Evolutionary conservation across 2,113 vertebrate genomes (phyloP).

Genomic region (Dunckerocampus dactyliophorus): DNA sequence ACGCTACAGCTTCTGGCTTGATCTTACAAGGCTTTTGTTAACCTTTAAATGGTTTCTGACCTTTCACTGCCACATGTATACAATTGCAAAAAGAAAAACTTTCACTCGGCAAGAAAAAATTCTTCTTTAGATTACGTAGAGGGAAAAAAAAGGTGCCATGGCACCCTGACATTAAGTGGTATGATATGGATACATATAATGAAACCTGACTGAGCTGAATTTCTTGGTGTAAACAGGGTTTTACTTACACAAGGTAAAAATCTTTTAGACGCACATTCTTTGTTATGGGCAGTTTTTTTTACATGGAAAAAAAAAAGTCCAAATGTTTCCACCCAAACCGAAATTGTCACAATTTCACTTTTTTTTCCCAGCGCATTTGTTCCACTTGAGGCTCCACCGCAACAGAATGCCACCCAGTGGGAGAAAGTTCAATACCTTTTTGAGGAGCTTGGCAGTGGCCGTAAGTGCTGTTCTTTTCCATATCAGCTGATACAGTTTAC

Average conservation of each 20-base stretch:
- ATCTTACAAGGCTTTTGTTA: conserved; percentile 36
- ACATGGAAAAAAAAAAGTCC: no score
- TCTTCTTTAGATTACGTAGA: not conserved
- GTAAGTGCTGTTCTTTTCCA: conserved; percentile 76
- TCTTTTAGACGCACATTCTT: no score
- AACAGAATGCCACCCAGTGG: conserved; percentile 92
- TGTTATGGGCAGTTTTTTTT: not conserved
- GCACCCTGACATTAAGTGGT: no score
- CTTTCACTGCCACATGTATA: conserved; percentile 6
- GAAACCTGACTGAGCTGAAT: no score
- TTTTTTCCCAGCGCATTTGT: conserved; percentile 91
- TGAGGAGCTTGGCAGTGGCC: conserved; percentile 90
- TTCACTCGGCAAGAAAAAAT: not conserved
- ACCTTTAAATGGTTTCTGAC: conserved; percentile 27
- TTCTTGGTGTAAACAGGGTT: no score
- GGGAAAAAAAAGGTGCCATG: no score
- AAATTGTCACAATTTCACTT: not conserved
- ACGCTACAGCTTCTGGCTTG: conserved; percentile 28
- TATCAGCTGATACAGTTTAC: not conserved
- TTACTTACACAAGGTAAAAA: no score
- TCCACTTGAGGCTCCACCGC: conserved; percentile 79
- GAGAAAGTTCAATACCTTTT: conserved; percentile 92
- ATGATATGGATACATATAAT: no score
- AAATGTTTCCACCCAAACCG: not conserved
- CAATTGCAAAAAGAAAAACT: not conserved